Evolutionary conservation across 2,888 invertebrate genomes (phyloP).

Genomic region (Trichopoda pennipes): DNA sequence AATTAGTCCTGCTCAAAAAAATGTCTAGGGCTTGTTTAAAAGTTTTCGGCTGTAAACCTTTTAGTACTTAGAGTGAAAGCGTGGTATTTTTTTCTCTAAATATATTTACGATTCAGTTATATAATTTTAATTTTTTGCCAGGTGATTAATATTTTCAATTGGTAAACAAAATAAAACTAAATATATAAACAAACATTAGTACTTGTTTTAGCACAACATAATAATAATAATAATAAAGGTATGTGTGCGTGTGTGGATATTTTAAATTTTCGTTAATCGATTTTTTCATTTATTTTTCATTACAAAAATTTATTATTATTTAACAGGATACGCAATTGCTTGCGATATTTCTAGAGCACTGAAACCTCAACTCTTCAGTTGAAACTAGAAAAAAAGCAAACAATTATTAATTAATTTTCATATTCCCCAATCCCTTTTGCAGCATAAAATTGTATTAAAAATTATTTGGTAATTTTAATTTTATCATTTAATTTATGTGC

Average conservation of each 20-base stretch:
- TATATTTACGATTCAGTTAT: no score
- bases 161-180: background rate
- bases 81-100: no score
- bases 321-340: background rate
- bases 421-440: background rate
- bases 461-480: no score
- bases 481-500: background rate
- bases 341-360: background rate
- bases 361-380: background rate
- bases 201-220: background rate
- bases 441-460: background rate
- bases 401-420: slow-evolving; percentile 2
- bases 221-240: background rate
- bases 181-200: background rate
- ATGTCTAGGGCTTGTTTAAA: no score
- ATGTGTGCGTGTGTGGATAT: background rate
- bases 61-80: no score
- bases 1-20: no score
- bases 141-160: background rate
- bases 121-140: no score
- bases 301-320: slow-evolving; percentile 47
- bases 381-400: background rate
- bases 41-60: no score
- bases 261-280: slow-evolving; percentile 37
- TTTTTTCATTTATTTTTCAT: slow-evolving; percentile 57